Evolutionary conservation across 2,113 vertebrate species (phyloP).

Genomic region (Trematomus loennbergii): DNA sequence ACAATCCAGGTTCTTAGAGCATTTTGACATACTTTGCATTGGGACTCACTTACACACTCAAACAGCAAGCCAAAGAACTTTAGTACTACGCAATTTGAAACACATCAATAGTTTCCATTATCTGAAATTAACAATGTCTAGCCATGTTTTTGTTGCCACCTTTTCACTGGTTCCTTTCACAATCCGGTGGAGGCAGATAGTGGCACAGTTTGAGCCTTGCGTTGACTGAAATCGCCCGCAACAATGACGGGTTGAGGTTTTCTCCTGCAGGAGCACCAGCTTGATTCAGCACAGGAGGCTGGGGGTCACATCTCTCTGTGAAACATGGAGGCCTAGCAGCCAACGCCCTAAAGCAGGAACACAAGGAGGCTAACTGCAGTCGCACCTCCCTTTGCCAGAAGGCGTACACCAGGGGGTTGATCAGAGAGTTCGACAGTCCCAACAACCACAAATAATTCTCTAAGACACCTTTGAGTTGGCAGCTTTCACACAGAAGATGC

Average conservation of each 20-base stretch:
- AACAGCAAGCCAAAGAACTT: too few species aligned
- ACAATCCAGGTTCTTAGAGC: too few species aligned
- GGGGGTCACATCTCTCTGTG: background rate
- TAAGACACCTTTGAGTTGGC: slow-evolving; percentile 81
- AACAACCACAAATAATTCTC: slow-evolving; percentile 92
- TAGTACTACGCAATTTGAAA: too few species aligned
- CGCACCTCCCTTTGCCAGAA: slow-evolving; percentile 90
- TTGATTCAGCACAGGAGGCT: slow-evolving; percentile 3
- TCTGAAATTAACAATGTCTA: too few species aligned
- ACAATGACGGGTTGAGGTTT: slow-evolving; percentile 9
- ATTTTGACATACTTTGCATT: too few species aligned
- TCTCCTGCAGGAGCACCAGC: slow-evolving; percentile 2
- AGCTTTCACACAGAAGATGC: slow-evolving; percentile 83
- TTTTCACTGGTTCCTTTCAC: slow-evolving; percentile 13
- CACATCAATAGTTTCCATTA: too few species aligned
- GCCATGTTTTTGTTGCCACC: background rate
- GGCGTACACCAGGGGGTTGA: slow-evolving; percentile 92
- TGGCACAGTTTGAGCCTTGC: background rate
- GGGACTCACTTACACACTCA: too few species aligned
- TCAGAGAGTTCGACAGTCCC: slow-evolving; percentile 90
- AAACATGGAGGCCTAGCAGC: background rate
- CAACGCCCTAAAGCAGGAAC: slow-evolving; percentile 53
- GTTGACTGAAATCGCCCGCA: background rate
- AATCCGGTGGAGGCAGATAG: slow-evolving; percentile 8
- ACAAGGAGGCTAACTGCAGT: slow-evolving; percentile 84